Evolutionary conservation across 2,113 vertebrate genomes (phyloP), one percentile per base, ranked within the genome.

Genomic region (Neofelis nebulosa): DNA sequence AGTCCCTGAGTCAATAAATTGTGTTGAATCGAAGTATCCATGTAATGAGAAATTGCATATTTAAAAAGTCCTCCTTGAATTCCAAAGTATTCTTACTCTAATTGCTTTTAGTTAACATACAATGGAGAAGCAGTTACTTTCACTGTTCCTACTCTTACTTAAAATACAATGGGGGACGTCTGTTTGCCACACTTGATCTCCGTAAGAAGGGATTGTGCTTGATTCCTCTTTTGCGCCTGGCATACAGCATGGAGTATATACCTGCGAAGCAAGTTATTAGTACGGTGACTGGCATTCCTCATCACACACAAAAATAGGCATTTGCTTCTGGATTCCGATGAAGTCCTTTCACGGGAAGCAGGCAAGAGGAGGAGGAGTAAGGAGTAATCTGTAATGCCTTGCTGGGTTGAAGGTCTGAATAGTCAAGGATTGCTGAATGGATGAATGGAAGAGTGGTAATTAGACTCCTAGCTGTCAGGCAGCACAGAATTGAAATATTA

Each of bases 381-480:
- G 90, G 73, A 57, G 23, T 66, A 23, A 80, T 89, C n/a, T 83
- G 21, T 90, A 38, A 38, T 7, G 36, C 68, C 69, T 90, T 57
- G 50, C 45, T 81, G 65, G 55, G 21, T 5, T 85, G 87, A 94
- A 91, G 76, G 89, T 88, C 63, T 86, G 50, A 95, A 74, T 65
- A 89, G 89, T 96, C 68, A 61, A 93, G 36, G 69, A 69, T 36
- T 87, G 74, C 80, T 94, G 89, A 96, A 87, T 14, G 85, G 63
- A 83, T 95, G 89, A 89, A 87, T 69, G 79, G 27, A 50, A 95
- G 84, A 57, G 29, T 76, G 12, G 50, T 92, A 97, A 96, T 97
- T 96, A 98, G 74, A 87, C 57, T 95, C 63, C 31, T 65, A 84
- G 82, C 89, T 95, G 96, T 96, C 94, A 97, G 65, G 69, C 95